Base-by-base conservation (phyloP, 2,797 vertebrate species). In the Micrastur ruficollis region DNA sequence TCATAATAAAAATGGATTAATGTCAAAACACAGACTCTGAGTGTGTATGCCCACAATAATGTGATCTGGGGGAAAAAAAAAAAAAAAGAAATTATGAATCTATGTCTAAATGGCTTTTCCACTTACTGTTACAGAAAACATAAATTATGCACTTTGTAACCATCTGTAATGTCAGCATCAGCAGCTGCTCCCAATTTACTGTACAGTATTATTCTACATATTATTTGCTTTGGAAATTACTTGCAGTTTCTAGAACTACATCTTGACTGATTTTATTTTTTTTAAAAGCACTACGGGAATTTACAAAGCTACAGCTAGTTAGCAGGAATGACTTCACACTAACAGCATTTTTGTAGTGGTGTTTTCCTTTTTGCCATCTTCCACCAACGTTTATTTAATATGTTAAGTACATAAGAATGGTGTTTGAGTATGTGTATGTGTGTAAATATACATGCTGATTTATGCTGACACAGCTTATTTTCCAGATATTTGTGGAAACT, bases 81-180 rank as follows among this genome's bases (percentile, higher is more conserved):
- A 58, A 46, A 85, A 93, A 96, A 84, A 7, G 29, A 93, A 94
- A 93, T 70, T 75, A 68, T 86, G 81, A 90, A 93, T 93, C 74
- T 76, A 76, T 86, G 53, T 95, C 93, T 93, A 91, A 97, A 94
- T 1, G 14, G 58, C 52, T 94, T 97, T 96, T 93, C 73, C 61
- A 96, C 67, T 98, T 96, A 96, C 52, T 85, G 56, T 86, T 90
- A 74, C 63, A 96, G 92, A 97, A 98, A 97, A 94, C 89, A 95
- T 97, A 97, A 98, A 98, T 98, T 97, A 97, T 94, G 96, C 83
- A 97, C 92, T 97, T 97, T 94, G 79, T 91, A 95, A 94, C 86
- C 96, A 97, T 96, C 95, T 98, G 96, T 96, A 97, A 97, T 97
- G 95, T 95, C 89, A 97, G 81, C 92, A 97, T 62, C 82, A 94